These are phyloP conservation scores for Presbytis comata DNA, from an alignment of 2,797 vertebrate species.

Conservation along the genomic window DNA sequence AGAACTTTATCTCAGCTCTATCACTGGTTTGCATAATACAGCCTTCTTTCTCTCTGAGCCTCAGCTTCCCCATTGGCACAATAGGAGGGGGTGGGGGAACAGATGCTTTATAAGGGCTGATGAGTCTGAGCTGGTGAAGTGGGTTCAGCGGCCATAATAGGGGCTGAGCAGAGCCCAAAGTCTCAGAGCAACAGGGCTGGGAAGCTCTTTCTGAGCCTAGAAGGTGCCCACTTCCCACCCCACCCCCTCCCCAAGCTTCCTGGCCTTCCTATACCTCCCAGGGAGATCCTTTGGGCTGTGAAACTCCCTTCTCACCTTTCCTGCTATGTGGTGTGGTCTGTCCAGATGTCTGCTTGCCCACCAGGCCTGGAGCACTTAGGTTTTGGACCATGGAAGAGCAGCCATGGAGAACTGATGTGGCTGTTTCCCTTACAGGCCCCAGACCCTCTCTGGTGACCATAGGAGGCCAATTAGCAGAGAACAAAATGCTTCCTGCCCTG, in stretches of 20 bases:
- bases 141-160: not conserved
- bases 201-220: not conserved
- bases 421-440: slow-evolving; percentile 45
- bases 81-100: not conserved
- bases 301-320: not conserved
- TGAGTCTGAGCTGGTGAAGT: not conserved
- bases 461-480: slow-evolving; percentile 70
- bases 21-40: not conserved
- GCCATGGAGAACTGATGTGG: slow-evolving; percentile 1
- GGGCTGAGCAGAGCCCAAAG: not conserved
- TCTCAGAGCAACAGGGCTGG: not conserved
- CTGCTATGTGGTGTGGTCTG: not conserved
- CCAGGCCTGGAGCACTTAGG: not conserved
- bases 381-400: not conserved
- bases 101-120: fast-evolving
- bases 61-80: slow-evolving; percentile 68
- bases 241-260: not conserved
- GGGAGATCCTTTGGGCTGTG: not conserved
- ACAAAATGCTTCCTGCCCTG: slow-evolving; percentile 67
- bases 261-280: not conserved
- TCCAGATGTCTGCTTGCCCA: slow-evolving; percentile 29
- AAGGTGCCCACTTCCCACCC: not conserved
- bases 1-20: not conserved
- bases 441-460: slow-evolving; percentile 56
- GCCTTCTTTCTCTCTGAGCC: not conserved